These are phyloP conservation scores for Drosophila littoralis DNA, from an alignment of 1,140 invertebrate genomes.

Conservation along the genomic window DNA sequence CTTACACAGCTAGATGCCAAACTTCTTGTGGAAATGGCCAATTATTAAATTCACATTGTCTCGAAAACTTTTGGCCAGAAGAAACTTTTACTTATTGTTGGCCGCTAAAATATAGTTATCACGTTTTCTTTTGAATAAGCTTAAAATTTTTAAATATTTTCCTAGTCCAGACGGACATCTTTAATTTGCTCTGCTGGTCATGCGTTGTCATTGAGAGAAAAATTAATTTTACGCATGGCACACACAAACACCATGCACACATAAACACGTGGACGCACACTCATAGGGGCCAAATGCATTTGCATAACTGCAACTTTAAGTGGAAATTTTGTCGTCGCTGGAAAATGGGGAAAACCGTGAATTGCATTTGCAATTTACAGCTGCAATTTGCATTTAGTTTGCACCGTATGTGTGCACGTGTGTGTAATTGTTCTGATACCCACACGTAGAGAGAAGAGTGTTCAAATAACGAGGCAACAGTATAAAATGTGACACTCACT, in stretches of 20 bases:
- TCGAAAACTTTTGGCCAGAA: not conserved
- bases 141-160: constrained; percentile 5
- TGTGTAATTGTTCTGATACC: constrained; percentile 19
- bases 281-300: not conserved
- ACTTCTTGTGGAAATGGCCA: constrained; percentile 9
- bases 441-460: not conserved
- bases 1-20: not conserved
- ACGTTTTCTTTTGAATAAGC: constrained; percentile 4
- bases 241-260: constrained; percentile 6
- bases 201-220: not conserved
- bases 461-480: constrained; percentile 11
- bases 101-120: not conserved
- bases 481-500: constrained; percentile 13
- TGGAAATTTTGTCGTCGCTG: constrained; percentile 30
- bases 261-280: not conserved
- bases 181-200: constrained; percentile 6
- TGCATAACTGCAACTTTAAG: constrained; percentile 9
- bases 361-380: constrained; percentile 57
- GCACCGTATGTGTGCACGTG: not conserved
- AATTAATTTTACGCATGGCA: constrained; percentile 31
- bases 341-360: constrained; percentile 46
- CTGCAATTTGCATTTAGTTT: constrained; percentile 35
- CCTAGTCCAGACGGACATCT: not conserved
- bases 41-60: constrained; percentile 36
- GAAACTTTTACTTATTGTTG: not conserved